Evolutionary conservation across 2,888 invertebrate species (phyloP), one percentile per base, ranked within the genome.

Genomic region (Hecatera dysodea): DNA sequence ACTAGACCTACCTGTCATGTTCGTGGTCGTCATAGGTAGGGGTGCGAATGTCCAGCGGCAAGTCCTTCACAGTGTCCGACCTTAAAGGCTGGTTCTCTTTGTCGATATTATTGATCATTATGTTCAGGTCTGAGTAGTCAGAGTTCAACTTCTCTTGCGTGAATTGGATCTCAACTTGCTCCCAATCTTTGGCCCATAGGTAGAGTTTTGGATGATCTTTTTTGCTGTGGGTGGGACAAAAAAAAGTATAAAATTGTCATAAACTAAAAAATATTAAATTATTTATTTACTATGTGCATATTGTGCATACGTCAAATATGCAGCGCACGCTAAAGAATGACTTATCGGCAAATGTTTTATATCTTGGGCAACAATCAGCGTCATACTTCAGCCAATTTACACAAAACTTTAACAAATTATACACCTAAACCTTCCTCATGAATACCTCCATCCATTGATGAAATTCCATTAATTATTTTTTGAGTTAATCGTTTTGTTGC

Each of bases 101-200:
- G 81, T 90, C 92, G 59, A 94, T 86, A 56, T 86, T 90, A 73
- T 90, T 93, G 83, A 94, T 92, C 85, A 95, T 93, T 3, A 93
- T 89, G 83, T 89, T 93, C 42, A 95, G 86, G 71, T 95, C 95
- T 0, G 94, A 93, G 78, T 95, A 95, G 74, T 91, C 93, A 24
- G 93, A 97, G 84, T 92, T 93, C 1, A 94, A 84, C 64, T 90
- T 91, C 78, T 93, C 93, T 61, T 92, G 92, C 0, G 92, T 89
- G 69, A 90, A 85, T 11, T 86, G 88, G n/a, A 92, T 84, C 80
- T 95, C 94, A 0, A 90, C 84, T 3, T 89, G 97, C 84, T 97
- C 97, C 98, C 98, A 98, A 78, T 97, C 97, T 85, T 98, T 98
- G 0, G 98, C 98, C 98, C 98, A 98, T 0, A 98, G 95, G 91